phyloP scores from a whole-genome alignment of 2,888 invertebrate species.

The Ephialtes manifestator region DNA sequence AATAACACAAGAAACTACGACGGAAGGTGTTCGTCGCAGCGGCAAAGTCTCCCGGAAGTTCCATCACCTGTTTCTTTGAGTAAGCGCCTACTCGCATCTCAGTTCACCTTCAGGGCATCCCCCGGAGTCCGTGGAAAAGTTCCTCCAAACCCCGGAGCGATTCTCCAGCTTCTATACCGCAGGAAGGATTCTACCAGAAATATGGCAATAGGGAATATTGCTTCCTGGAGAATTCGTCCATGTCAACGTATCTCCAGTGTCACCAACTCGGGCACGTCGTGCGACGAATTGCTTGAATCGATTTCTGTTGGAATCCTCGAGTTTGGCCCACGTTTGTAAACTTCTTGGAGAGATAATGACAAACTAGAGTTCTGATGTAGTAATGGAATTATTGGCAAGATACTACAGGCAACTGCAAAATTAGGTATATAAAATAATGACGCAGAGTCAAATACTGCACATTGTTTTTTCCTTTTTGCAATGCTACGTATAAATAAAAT shows the following conservation, averaged over 20 bases:
- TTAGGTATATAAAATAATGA: no score
- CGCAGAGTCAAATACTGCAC: no score
- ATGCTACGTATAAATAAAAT: no score
- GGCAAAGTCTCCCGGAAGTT: constrained; percentile 56
- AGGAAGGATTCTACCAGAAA: constrained; percentile 43
- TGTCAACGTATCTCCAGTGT: neutral
- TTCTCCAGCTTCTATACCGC: neutral
- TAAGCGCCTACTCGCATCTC: constrained; percentile 13
- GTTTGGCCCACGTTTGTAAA: no score
- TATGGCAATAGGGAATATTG: constrained; percentile 27
- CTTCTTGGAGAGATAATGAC: no score
- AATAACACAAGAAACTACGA: constrained; percentile 49
- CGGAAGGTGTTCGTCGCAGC: constrained; percentile 11
- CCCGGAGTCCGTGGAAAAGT: constrained; percentile 34
- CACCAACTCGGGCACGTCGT: constrained; percentile 6
- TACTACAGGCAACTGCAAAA: no score
- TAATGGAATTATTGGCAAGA: no score
- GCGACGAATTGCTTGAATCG: neutral
- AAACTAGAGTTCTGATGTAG: no score
- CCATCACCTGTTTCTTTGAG: constrained; percentile 58
- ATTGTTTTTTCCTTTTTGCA: no score
- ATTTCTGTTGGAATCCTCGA: neutral
- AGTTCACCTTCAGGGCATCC: constrained; percentile 35
- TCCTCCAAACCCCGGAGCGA: constrained; percentile 20
- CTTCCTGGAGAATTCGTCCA: constrained; percentile 21